Conservation (phyloP, 2,888 invertebrate species). For the Seira musarum region DNA sequence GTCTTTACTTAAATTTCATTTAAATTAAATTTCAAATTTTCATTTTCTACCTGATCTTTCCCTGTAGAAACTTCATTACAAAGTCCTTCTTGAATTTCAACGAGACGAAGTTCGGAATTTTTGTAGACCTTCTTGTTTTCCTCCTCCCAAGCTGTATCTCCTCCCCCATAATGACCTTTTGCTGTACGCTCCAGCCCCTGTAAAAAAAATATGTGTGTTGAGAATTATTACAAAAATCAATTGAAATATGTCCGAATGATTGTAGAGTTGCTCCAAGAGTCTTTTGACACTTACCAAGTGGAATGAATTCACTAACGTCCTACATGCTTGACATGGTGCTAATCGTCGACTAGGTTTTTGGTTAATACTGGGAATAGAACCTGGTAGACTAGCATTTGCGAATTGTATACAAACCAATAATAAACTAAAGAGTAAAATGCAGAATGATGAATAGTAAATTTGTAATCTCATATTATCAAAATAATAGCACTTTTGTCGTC, state of each 20-base stretch:
- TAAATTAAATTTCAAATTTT: too few relatives aligned
- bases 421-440: constrained; percentile 19
- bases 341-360: constrained; percentile 71
- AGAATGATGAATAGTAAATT: not conserved
- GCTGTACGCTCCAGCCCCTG: constrained; percentile 86
- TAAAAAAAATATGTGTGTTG: constrained; percentile 31
- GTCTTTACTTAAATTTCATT: not conserved
- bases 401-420: constrained; percentile 38
- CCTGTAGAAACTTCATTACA: constrained; percentile 84
- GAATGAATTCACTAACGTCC: constrained; percentile 82
- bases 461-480: constrained; percentile 51
- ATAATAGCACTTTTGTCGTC: too few relatives aligned
- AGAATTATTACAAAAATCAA: constrained; percentile 16
- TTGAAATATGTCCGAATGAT: too few relatives aligned
- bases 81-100: constrained; percentile 91
- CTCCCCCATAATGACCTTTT: constrained; percentile 93
- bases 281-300: constrained; percentile 50
- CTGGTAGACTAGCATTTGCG: constrained; percentile 45
- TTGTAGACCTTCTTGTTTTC: constrained; percentile 87
- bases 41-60: constrained; percentile 74
- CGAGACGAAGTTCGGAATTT: constrained; percentile 89
- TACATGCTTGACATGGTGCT: constrained; percentile 87
- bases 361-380: constrained; percentile 19
- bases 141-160: constrained; percentile 95
- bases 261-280: too few relatives aligned